These are phyloP conservation scores for Drosophila sp. DNA, from an alignment of 1,140 invertebrate species.

Conservation along the genomic window DNA sequence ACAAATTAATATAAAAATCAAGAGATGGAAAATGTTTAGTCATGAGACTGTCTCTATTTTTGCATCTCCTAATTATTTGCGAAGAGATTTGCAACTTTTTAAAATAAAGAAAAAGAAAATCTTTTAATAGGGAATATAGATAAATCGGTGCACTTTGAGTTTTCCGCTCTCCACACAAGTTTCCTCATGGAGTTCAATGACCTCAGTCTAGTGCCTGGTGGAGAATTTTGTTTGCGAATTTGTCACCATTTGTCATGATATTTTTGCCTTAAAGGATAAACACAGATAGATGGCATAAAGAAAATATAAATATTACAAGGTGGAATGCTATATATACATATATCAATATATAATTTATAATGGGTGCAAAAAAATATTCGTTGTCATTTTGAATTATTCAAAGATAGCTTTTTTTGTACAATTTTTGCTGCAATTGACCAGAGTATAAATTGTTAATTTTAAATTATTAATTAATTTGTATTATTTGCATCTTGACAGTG, in stretches of 20 bases:
- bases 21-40: too few species aligned
- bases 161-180: not conserved
- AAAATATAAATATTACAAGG: too few species aligned
- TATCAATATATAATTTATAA: conserved; percentile 5
- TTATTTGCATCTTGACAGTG: conserved; percentile 77
- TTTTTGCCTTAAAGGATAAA: conserved; percentile 5
- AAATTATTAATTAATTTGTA: conserved; percentile 74
- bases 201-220: conserved; percentile 17
- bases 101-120: too few species aligned
- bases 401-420: conserved; percentile 28
- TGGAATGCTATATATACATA: not conserved
- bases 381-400: conserved; percentile 55
- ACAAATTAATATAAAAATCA: too few species aligned
- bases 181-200: conserved; percentile 52
- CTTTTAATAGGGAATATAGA: not conserved
- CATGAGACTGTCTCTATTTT: too few species aligned
- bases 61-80: too few species aligned
- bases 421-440: conserved; percentile 40
- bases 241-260: conserved; percentile 72
- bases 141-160: not conserved
- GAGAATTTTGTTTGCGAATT: conserved; percentile 51
- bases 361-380: too few species aligned
- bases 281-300: not conserved
- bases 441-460: conserved; percentile 57
- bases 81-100: too few species aligned